A percentile compares a stretch with the other conserved stretches of the same genome.
Conservation (phyloP, 1,140 invertebrate genomes). For the Diachasma alloeum region DNA sequence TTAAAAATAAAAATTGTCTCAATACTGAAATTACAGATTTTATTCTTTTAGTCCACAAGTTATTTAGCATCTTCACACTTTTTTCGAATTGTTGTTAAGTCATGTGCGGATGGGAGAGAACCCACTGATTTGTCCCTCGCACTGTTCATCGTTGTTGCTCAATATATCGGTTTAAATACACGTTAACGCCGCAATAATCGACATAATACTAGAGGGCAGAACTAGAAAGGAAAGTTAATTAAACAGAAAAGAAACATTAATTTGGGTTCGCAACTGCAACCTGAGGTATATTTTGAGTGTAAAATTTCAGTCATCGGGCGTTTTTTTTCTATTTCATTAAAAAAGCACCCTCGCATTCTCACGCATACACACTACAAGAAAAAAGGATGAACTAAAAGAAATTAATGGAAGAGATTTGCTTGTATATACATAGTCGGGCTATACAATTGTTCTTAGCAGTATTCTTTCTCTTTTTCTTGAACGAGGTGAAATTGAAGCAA, state of each 20-base stretch:
- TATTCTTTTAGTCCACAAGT: neutral
- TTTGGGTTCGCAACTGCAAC: conserved; percentile 9
- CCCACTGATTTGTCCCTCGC: neutral
- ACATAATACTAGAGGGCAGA: neutral
- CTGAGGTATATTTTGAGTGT: conserved; percentile 34
- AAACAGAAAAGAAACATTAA: neutral
- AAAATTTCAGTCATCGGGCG: conserved; percentile 30
- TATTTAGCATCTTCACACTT: neutral
- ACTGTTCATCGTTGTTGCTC: neutral
- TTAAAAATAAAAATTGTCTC: neutral
- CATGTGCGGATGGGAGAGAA: neutral
- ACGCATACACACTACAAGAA: conserved; percentile 1
- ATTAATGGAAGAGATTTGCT: conserved; percentile 23
- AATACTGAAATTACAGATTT: neutral
- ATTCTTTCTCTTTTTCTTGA: neutral
- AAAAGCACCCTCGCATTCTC: conserved; percentile 18
- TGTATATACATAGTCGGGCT: conserved; percentile 28
- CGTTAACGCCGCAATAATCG: neutral
- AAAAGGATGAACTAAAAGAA: conserved; percentile 4
- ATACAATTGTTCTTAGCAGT: conserved; percentile 20
- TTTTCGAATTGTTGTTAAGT: neutral
- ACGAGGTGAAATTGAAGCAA: neutral
- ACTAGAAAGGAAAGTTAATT: neutral
- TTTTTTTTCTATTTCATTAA: neutral
- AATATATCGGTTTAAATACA: neutral